A percentile compares a stretch with the other conserved stretches of the same genome.
phyloP scores from a whole-genome alignment of 2,797 vertebrate genomes.

The Florisuga fusca region DNA sequence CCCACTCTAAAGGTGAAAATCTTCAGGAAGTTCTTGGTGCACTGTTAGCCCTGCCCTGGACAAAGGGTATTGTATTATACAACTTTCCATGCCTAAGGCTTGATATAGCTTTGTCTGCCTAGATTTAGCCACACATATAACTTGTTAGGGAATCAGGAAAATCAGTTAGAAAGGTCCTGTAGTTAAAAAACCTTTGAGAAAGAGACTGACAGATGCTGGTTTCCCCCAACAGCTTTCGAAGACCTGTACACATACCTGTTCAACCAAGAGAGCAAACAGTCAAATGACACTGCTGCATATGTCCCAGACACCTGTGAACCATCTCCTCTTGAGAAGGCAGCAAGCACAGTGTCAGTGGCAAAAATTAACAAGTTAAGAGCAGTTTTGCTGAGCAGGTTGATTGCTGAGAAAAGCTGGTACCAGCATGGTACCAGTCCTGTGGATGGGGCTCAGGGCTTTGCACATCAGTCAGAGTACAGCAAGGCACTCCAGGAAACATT shows the following conservation, averaged over 20 bases:
- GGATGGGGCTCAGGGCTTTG: not conserved
- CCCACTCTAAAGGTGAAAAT: not conserved
- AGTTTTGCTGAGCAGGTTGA: not conserved
- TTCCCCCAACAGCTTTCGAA: not conserved
- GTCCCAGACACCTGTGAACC: not conserved
- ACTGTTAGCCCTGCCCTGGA: not conserved
- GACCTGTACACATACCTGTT: rapidly evolving
- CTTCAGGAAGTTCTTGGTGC: not conserved
- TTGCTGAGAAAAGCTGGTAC: not conserved
- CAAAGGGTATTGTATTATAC: not conserved
- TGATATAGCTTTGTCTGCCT: not conserved
- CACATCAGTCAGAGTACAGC: not conserved
- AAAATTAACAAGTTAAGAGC: not conserved
- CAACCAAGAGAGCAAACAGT: not conserved
- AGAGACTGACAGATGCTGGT: not conserved
- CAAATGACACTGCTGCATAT: not conserved
- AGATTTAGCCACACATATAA: not conserved
- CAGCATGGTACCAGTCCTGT: rapidly evolving
- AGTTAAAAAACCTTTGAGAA: not conserved
- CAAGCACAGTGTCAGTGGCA: rapidly evolving
- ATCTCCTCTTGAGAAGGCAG: not conserved
- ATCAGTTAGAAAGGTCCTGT: not conserved
- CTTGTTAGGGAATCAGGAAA: not conserved
- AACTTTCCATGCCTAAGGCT: not conserved
- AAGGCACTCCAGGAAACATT: not conserved